phyloP scores from a whole-genome alignment of 2,113 vertebrate species.

The Pygoscelis antarcticus region DNA sequence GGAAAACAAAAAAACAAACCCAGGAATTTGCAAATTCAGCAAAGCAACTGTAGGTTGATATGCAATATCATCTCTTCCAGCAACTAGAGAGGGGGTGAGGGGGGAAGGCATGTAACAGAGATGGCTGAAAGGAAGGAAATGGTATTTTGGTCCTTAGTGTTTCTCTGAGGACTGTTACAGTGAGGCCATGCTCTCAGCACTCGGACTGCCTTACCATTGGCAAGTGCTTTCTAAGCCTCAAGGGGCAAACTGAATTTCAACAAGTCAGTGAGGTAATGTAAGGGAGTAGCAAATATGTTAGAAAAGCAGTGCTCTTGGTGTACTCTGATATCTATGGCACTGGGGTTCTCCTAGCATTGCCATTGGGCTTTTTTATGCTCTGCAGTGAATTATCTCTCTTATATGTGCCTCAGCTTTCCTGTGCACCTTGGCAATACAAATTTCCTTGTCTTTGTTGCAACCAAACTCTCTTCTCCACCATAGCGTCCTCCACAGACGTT shows the following conservation, averaged over 20 bases:
- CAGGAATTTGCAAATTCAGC: neutral
- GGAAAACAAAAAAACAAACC: neutral
- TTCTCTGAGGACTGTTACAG: neutral
- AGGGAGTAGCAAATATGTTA: neutral
- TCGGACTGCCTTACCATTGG: neutral
- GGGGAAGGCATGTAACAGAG: neutral
- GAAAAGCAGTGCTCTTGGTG: neutral
- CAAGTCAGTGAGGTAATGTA: neutral
- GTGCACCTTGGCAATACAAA: too few relatives aligned
- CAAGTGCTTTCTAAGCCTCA: neutral
- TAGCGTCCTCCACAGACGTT: neutral
- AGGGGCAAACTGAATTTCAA: neutral
- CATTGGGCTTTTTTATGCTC: neutral
- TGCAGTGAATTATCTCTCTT: neutral
- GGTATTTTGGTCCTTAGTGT: neutral
- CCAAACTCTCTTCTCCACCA: neutral
- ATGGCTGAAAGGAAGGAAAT: neutral
- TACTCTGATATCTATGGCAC: neutral
- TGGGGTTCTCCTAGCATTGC: neutral
- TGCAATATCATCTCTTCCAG: neutral
- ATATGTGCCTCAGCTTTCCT: neutral
- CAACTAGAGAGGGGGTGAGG: neutral
- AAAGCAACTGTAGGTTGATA: neutral
- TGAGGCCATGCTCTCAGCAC: neutral
- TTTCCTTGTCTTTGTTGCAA: neutral